Evolutionary conservation across 2,797 vertebrate species (phyloP).

Genomic region (Fringilla coelebs): DNA sequence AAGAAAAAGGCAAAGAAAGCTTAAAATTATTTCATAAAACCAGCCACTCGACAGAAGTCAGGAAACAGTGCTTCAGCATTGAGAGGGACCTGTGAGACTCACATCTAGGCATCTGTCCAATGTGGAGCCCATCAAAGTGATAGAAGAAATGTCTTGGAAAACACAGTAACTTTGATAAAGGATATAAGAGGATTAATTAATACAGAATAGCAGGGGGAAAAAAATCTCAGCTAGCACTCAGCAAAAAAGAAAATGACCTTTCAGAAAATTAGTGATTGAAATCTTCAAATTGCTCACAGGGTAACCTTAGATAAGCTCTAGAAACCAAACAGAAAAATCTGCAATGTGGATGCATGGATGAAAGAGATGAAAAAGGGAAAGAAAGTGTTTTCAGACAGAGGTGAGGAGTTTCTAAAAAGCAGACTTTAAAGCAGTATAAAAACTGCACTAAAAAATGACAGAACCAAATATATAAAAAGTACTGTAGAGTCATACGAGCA

Average conservation of each 20-base stretch:
- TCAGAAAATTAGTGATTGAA: background rate
- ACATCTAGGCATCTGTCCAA: background rate
- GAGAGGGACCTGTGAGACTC: background rate
- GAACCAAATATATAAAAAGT: background rate
- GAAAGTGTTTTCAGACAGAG: background rate
- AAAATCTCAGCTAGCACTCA: background rate
- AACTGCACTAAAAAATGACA: background rate
- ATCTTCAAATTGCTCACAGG: background rate
- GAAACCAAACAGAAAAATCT: background rate
- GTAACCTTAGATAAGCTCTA: background rate
- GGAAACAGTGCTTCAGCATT: background rate
- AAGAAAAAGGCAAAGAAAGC: background rate
- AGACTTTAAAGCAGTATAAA: background rate
- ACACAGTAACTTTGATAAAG: background rate
- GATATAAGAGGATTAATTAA: conserved; percentile 29
- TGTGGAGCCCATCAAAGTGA: background rate
- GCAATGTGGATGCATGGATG: background rate
- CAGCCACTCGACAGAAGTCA: background rate
- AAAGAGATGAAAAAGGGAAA: background rate
- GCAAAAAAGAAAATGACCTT: background rate
- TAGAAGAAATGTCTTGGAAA: background rate
- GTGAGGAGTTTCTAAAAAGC: background rate
- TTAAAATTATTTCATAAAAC: background rate
- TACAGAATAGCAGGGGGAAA: background rate
- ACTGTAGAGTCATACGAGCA: background rate